phyloP scores from a whole-genome alignment of 2,888 invertebrate species.

The Cantharis rustica region DNA sequence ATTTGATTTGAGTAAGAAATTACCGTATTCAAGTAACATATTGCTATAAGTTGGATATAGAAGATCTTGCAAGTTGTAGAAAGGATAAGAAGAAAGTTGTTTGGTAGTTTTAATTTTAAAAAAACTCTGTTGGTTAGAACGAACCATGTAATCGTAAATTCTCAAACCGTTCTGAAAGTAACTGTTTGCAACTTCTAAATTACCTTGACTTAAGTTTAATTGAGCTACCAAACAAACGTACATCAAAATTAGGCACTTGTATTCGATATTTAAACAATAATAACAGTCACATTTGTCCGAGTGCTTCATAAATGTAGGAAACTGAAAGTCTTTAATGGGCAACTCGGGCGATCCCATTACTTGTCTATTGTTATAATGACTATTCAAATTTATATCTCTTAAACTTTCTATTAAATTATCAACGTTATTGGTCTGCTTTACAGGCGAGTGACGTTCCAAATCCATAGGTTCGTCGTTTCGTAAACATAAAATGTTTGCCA shows the following conservation, averaged over 20 bases:
- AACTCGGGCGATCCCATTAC: conserved; percentile 39
- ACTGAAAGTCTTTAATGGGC: conserved; percentile 32
- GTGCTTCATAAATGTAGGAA: conserved; percentile 39
- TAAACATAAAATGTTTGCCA: conserved; percentile 42
- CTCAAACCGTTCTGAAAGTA: conserved; percentile 35
- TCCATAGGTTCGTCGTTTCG: conserved; percentile 7
- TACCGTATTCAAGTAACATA: conserved; percentile 38
- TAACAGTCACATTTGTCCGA: conserved; percentile 39
- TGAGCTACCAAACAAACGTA: conserved; percentile 39
- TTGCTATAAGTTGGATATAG: conserved; percentile 32
- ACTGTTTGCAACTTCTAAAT: conserved; percentile 26
- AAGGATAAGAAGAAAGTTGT: conserved; percentile 18
- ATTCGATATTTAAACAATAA: conserved; percentile 42
- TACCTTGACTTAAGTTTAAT: conserved; percentile 33
- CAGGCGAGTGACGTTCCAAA: background rate
- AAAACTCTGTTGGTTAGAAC: conserved; percentile 13
- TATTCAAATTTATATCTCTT: background rate
- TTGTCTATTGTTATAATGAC: conserved; percentile 11
- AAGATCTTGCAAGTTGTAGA: conserved; percentile 30
- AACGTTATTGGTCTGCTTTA: background rate
- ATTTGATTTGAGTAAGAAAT: conserved; percentile 29
- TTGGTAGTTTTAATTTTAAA: conserved; percentile 20
- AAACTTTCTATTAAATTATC: background rate
- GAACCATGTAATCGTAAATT: conserved; percentile 31
- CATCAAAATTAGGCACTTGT: conserved; percentile 39